Evolutionary conservation across 2,113 vertebrate genomes (phyloP).

Genomic region (Grantiella picta): DNA sequence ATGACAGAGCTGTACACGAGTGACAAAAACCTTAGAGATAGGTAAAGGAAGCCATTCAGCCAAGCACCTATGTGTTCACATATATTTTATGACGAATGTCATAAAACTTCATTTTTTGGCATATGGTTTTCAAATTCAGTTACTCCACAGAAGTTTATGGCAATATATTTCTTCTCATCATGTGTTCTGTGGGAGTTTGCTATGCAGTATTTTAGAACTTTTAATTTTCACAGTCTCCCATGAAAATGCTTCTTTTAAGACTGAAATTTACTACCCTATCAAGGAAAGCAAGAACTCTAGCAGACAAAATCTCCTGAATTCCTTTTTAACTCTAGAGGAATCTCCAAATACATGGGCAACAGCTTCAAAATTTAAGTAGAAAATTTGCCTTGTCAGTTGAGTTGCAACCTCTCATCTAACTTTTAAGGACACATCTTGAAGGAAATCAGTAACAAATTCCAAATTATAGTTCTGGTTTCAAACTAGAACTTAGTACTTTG

Average conservation of each 20-base stretch:
- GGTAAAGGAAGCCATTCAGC: not conserved
- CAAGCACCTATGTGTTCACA: not conserved
- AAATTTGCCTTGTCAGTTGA: not conserved
- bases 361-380: not conserved
- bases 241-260: not conserved
- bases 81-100: not conserved
- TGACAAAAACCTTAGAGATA: not conserved
- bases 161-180: conserved; percentile 1
- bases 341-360: not conserved
- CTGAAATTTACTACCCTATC: not conserved
- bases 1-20: not conserved
- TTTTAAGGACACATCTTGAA: not conserved
- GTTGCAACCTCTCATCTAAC: not conserved
- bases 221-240: not conserved
- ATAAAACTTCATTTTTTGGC: not conserved
- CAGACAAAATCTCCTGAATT: not conserved
- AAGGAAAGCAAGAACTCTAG: not conserved
- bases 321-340: not conserved
- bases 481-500: not conserved
- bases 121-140: not conserved
- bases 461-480: not conserved
- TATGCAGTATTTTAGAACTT: not conserved
- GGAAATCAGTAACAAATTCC: not conserved
- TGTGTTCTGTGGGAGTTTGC: conserved; percentile 45
- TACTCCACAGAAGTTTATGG: not conserved